Base-by-base conservation (phyloP, 2,113 vertebrate genomes). In the Scytalopus superciliaris region DNA sequence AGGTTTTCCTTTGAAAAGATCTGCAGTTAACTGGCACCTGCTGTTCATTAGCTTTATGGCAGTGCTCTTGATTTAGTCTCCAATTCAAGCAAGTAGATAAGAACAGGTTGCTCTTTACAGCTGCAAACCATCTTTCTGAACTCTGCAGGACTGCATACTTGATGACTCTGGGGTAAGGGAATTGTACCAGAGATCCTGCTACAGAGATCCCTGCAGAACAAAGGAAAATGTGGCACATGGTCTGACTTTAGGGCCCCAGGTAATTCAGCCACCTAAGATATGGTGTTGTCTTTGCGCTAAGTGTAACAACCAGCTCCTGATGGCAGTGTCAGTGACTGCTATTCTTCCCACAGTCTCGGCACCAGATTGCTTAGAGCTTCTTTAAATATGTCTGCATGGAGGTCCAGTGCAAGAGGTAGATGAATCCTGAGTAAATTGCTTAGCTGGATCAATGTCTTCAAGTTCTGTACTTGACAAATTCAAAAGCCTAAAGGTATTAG, bases 41-140 rank as follows among this genome's bases (percentile, higher is more conserved):
- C 42, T 88, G 79, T 14, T 86, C 72, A 55, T 80, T 84, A 88
- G 24, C 90, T 92, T 84, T 21, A 55, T 67, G 57, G 35, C 25
- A 92, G 27, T 6, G 8, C n/a, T 94, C 53, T 94, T 91, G n/a
- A 68, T 93, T 76, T 62, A 57, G n/a, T 75, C 40, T 82, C 57
- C 78, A 92, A 9, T 60, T 55, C 31, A 57, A 81, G 31, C 31
- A 81, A 94, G 52, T 31, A 21, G 6, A 1, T 16, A n/a, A 55
- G 45, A 80, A n/a, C 39, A 62, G 18, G 4, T 37, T 93, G 45
- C 39, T 86, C 56, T 52, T 87, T 23, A 31, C 14, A 50, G 9
- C 19, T 28, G 23, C 53, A 68, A 52, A 40, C 23, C 27, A 11
- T 9, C 24, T 63, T 67, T 45, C 39, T 21, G 33, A 55, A 47